Evolutionary conservation across 2,113 vertebrate genomes (phyloP), one percentile per base, ranked within the genome.

Genomic region (Polyodon spathula): DNA sequence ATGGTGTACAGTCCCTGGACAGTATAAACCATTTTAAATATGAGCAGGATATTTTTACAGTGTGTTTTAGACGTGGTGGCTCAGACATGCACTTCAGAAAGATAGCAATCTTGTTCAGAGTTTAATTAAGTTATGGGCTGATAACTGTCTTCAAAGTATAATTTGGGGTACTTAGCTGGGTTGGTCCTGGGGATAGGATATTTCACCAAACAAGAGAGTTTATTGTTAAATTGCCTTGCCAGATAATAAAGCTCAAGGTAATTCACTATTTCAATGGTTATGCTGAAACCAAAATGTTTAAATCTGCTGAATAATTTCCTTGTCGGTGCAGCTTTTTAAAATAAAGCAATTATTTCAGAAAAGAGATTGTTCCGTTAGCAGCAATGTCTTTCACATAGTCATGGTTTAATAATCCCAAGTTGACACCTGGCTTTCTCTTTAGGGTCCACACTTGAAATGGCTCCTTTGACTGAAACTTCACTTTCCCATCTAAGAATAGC

Each of bases 401-500:
- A 78, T 61, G 50, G 64, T 69, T 27, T 71, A 66, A 6, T 66
- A 68, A 79, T 72, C 75, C 79, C 76, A 72, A 56, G 63, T 65
- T 73, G 71, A 77, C 74, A 68, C 63, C 64, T 27, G 1, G 27
- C 67, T 76, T 79, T 81, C 74, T 83, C 68, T 68, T 55, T 11
- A 40, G 61, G 58, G 65, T 64, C 71, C 56, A 74, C 74, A 70
- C 57, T 64, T 65, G 66, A 70, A 46, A 69, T 60, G 61, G 66
- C 66, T 68, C 65, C 58, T 73, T 74, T 70, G 63, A 65, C 74
- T 70, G 63, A 74, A 73, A 70, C 62, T 58, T 58, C 66, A 64
- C 60, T 81, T 86, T 87, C 84, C 82, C 83, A 87, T 80, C 76
- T 82, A 73, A 75, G 73, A 84, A 86, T 86, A 85, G 76, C 79